A percentile compares a stretch with the other conserved stretches of the same genome.
phyloP scores from a whole-genome alignment of 2,113 vertebrate genomes.

The Saccopteryx bilineata region DNA sequence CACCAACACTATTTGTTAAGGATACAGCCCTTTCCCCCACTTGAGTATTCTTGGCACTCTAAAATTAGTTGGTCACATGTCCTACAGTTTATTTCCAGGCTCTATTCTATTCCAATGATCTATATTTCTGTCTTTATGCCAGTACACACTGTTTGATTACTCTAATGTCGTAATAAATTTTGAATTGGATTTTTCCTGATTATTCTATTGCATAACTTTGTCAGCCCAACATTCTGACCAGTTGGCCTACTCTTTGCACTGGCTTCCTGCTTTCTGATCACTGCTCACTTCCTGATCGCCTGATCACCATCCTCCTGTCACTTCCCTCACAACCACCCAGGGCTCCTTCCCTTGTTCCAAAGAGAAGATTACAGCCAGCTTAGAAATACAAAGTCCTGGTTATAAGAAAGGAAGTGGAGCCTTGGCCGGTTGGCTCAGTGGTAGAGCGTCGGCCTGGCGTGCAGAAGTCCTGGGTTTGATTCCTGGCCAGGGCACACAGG shows the following conservation, averaged over 20 bases:
- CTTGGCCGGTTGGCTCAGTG: too few species aligned
- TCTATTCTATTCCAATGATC: too few species aligned
- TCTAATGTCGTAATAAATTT: not conserved
- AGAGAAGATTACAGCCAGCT: constrained; percentile 60
- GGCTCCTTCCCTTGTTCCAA: constrained; percentile 64
- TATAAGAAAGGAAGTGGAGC: constrained; percentile 50
- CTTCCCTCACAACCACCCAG: constrained; percentile 52
- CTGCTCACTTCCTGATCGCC: not conserved
- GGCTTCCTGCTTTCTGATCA: not conserved
- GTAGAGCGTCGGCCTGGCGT: too few species aligned
- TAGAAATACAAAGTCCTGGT: constrained; percentile 68
- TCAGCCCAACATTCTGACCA: not conserved
- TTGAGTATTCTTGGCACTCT: too few species aligned
- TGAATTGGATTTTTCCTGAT: constrained; percentile 11
- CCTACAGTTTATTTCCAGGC: too few species aligned
- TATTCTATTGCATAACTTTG: not conserved
- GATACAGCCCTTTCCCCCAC: too few species aligned
- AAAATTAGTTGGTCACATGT: too few species aligned
- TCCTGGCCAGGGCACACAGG: too few species aligned
- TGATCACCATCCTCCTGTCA: not conserved
- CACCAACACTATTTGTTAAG: too few species aligned
- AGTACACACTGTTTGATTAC: too few species aligned
- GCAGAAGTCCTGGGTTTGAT: too few species aligned
- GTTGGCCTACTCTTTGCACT: not conserved
- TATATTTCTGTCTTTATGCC: too few species aligned